Evolutionary conservation across 2,113 vertebrate species (phyloP), one percentile per base, ranked within the genome.

Genomic region (Gymnarchus niloticus): DNA sequence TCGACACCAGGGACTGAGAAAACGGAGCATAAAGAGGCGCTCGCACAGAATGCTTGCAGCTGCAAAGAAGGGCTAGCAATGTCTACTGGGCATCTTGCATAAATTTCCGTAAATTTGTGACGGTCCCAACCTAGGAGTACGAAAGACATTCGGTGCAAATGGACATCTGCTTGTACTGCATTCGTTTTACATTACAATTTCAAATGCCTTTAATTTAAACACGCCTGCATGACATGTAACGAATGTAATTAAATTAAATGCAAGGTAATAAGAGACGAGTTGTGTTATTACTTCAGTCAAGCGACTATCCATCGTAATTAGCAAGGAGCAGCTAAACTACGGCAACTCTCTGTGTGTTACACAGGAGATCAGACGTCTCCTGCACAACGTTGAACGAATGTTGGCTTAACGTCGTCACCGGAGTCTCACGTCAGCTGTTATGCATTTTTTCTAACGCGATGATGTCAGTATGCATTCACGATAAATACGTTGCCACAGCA

Each of bases 1-100:
- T 8, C 23, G 44, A 44, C 76, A 23, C 76, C 9, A 19, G 44
- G 41, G 76, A 37, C 25, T 89, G 86, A 88, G 88, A 93, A 91
- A 83, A 59, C 56, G 80, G 84, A 69, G 86, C 73, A 88, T 86
- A 85, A 12, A 86, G 84, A 57, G 25, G 56, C 44, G 28, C 33
- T 76, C 65, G 21, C 48, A 10, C 23, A 61, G 41, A 56, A 65
- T 84, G 46, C 65, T 65, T 59, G 37, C 44, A 25, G 23, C 23
- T 12, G 56, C 56, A 10, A 21, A 80, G 41, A 21, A 80, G 54
- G 52, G 28, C 6, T 69, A 69, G 61, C 54, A 6, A 84, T 17
- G 59, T 69, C 59, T 69, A 59, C 37, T 51, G 41, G 48, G 17
- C 25, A 41, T 56, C 81, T 37, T 21, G 33, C 81, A 37, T 37